These are phyloP conservation scores for Zonitis immaculata DNA, from an alignment of 2,888 invertebrate species.

Conservation along the genomic window DNA sequence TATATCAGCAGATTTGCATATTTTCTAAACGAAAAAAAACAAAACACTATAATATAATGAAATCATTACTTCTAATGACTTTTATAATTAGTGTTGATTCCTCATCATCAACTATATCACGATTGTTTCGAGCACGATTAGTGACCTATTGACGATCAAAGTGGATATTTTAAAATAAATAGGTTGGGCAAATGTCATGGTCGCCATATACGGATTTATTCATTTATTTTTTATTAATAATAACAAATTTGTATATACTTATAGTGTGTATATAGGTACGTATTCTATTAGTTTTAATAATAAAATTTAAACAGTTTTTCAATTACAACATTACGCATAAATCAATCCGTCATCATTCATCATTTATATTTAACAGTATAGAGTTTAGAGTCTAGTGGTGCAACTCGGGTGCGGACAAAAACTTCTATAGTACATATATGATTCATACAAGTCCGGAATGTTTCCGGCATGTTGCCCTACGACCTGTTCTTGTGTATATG, in stretches of 20 bases:
- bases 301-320: too few relatives aligned
- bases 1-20: background rate
- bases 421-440: too few relatives aligned
- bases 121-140: background rate
- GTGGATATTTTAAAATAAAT: conserved; percentile 3
- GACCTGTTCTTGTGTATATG: conserved; percentile 18
- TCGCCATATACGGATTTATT: background rate
- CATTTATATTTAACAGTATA: conserved; percentile 16
- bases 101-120: background rate
- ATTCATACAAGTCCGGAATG: conserved; percentile 21
- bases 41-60: background rate
- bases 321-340: conserved; percentile 38
- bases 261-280: too few relatives aligned
- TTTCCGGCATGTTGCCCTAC: conserved; percentile 29
- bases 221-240: background rate
- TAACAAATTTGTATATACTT: too few relatives aligned
- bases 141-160: conserved; percentile 2
- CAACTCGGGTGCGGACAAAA: conserved; percentile 16
- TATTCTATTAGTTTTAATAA: too few relatives aligned
- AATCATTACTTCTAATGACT: background rate
- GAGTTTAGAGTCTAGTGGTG: conserved; percentile 28
- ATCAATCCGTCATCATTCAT: conserved; percentile 40
- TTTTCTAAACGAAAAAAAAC: background rate
- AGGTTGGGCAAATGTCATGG: conserved; percentile 8
- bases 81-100: background rate